phyloP scores from a whole-genome alignment of 2,113 vertebrate genomes.

The Clarias magur region DNA sequence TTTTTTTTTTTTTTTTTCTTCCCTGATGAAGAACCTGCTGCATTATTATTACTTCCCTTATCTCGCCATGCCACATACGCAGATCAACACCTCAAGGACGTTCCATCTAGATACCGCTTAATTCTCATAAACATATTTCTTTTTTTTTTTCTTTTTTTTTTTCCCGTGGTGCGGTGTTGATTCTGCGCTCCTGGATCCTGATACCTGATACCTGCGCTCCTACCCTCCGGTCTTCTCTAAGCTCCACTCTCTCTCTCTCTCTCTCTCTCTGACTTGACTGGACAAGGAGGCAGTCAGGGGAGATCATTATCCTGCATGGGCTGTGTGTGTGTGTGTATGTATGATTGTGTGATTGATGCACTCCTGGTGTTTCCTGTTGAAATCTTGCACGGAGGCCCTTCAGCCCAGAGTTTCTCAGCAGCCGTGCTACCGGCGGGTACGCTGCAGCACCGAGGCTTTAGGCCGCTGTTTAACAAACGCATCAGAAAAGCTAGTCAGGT shows the following conservation, averaged over 20 bases:
- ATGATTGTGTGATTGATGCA: conserved; percentile 28
- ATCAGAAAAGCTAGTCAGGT: not conserved
- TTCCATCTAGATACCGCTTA: not conserved
- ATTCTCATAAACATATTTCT: not conserved
- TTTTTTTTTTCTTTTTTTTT: too few relatives aligned
- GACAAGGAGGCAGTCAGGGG: conserved; percentile 43
- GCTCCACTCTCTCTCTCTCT: not conserved
- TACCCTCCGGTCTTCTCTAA: not conserved
- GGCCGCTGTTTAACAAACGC: not conserved
- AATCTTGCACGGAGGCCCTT: conserved; percentile 12
- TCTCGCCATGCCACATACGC: not conserved
- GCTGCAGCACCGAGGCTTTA: not conserved
- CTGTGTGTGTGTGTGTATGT: not conserved
- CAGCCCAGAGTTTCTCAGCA: not conserved
- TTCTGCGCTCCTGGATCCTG: not conserved
- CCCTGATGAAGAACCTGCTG: not conserved
- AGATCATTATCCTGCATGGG: conserved; percentile 50
- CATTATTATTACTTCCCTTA: conserved; percentile 12
- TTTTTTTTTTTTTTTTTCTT: not conserved
- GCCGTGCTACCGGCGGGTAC: too few relatives aligned
- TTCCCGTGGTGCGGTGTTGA: not conserved
- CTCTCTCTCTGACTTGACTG: conserved; percentile 23
- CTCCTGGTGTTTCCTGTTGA: conserved; percentile 28
- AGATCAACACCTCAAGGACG: not conserved
- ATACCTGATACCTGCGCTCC: conserved; percentile 16